A percentile compares a stretch with the other conserved stretches of the same genome.
These are phyloP conservation scores for Hyppa rectilinea DNA, from an alignment of 2,888 invertebrate genomes.

Conservation along the genomic window DNA sequence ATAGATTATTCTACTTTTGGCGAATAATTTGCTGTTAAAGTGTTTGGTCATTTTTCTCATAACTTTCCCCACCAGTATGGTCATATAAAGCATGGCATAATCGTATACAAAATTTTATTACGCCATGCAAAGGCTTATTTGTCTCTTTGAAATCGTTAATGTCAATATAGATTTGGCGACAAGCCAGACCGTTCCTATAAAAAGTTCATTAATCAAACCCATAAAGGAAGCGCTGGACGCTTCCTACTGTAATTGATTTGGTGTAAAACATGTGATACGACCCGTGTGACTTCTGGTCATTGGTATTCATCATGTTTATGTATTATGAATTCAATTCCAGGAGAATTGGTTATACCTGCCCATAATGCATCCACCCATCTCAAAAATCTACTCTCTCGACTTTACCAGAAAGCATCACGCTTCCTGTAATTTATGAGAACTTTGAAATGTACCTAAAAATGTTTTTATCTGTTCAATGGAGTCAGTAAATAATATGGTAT, in stretches of 20 bases:
- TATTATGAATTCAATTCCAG: not conserved
- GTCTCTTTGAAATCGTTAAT: slow-evolving; percentile 74
- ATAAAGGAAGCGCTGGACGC: slow-evolving; percentile 52
- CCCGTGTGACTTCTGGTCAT: slow-evolving; percentile 21
- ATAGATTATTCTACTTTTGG: not conserved
- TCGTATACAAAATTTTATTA: slow-evolving; percentile 39
- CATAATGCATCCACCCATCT: too few species aligned
- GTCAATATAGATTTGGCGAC: slow-evolving; percentile 80
- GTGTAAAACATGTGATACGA: slow-evolving; percentile 66
- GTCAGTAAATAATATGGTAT: not conserved
- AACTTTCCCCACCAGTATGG: slow-evolving; percentile 9
- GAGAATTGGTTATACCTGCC: too few species aligned
- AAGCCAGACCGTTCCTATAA: slow-evolving; percentile 74
- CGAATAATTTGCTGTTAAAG: slow-evolving; percentile 3
- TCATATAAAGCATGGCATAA: slow-evolving; percentile 37
- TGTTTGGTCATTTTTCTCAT: too few species aligned
- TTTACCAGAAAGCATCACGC: not conserved
- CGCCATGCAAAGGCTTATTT: slow-evolving; percentile 55
- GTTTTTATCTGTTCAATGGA: not conserved
- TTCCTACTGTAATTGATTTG: slow-evolving; percentile 75
- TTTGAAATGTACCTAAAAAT: not conserved
- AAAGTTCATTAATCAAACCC: slow-evolving; percentile 80
- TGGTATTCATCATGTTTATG: not conserved
- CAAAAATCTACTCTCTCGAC: too few species aligned
- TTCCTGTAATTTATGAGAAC: not conserved